A percentile compares a stretch with the other conserved stretches of the same genome.
Evolutionary conservation across 30 jellyfish, hydroid and myxozoan species (phyloP).

Genomic region (Clytia hemisphaerica): DNA sequence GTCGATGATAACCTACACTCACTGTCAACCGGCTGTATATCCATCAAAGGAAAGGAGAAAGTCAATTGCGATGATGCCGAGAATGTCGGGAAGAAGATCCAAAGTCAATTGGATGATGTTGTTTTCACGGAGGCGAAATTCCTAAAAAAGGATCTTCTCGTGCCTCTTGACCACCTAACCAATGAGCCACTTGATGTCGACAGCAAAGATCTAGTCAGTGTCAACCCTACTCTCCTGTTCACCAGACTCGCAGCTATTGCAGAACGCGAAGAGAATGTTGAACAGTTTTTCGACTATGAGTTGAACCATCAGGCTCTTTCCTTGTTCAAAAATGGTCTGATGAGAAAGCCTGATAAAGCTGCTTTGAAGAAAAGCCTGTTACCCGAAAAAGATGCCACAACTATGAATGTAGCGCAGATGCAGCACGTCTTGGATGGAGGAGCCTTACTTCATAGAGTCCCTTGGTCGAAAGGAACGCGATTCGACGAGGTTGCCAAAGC

Average conservation of each 20-base stretch:
- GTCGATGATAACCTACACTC: not conserved
- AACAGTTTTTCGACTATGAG: constrained; percentile 27
- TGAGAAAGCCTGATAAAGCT: no score
- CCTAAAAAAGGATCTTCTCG: not conserved
- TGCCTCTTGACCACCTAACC: no score
- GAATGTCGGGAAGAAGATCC: not conserved
- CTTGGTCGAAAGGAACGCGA: constrained; percentile 12
- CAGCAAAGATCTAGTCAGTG: constrained; percentile 17
- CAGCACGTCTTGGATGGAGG: constrained; percentile 21
- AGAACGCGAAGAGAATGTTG: no score
- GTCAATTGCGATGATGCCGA: constrained; percentile 3
- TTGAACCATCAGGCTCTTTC: constrained; percentile 18
- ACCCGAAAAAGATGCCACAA: no score
- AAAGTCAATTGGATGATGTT: not conserved
- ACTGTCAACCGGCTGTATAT: not conserved
- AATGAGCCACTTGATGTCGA: no score
- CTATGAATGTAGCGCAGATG: no score
- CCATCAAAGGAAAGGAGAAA: not conserved
- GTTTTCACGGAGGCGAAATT: constrained; percentile 20
- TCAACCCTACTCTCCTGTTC: constrained; percentile 27
- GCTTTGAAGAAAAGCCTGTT: no score
- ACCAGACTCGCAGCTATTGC: no score
- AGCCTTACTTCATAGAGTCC: no score
- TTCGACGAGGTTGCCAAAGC: constrained; percentile 6
- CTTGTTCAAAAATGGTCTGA: no score